Evolutionary conservation across 1,140 invertebrate species (phyloP).

Genomic region (Orussus abietinus): DNA sequence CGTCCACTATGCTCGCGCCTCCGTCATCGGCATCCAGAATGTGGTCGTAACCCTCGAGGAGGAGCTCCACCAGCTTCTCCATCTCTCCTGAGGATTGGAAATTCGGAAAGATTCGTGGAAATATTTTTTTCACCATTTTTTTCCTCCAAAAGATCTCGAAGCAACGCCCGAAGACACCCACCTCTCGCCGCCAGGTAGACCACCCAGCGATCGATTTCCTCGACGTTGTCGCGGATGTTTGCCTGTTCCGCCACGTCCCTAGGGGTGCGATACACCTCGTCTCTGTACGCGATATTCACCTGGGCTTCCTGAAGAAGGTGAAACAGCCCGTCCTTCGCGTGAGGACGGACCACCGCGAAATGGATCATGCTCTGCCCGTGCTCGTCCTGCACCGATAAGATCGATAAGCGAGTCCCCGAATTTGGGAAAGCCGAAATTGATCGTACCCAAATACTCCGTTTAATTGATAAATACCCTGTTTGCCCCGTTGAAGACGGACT

Average conservation of each 20-base stretch:
- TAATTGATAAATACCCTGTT: conserved; percentile 55
- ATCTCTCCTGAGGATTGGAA: conserved; percentile 61
- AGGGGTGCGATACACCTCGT: conserved; percentile 79
- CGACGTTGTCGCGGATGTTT: conserved; percentile 73
- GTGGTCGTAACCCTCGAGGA: conserved; percentile 83
- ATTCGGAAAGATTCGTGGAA: too few species aligned
- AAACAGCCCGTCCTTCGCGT: conserved; percentile 71
- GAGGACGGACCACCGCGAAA: conserved; percentile 75
- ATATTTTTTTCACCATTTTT: too few species aligned
- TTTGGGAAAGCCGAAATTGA: too few species aligned
- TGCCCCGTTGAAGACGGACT: conserved; percentile 59
- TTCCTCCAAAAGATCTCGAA: too few species aligned
- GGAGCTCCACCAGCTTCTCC: conserved; percentile 70
- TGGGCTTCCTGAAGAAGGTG: conserved; percentile 73
- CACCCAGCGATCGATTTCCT: conserved; percentile 77
- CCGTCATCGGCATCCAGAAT: conserved; percentile 74
- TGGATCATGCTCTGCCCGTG: conserved; percentile 86
- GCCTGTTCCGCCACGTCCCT: conserved; percentile 79
- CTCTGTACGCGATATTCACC: conserved; percentile 73
- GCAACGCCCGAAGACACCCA: conserved; percentile 46
- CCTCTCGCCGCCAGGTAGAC: conserved; percentile 71
- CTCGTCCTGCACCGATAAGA: conserved; percentile 76
- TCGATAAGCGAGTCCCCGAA: not conserved
- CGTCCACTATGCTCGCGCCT: conserved; percentile 64
- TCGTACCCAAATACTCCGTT: too few species aligned